These are phyloP conservation scores for Esox lucius DNA, from an alignment of 2,797 vertebrate genomes.

Conservation along the genomic window DNA sequence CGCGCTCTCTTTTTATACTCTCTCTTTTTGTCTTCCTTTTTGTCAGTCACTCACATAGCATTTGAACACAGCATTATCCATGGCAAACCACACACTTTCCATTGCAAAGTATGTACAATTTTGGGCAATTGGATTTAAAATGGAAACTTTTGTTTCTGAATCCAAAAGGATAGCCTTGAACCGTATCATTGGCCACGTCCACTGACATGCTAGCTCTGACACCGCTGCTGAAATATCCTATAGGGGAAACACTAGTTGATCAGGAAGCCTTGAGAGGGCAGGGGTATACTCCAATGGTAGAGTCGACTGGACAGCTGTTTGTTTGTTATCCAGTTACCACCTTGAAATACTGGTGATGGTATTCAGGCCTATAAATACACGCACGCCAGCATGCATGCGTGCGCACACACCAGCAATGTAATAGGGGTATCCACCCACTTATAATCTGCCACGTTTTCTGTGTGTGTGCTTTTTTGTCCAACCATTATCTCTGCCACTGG, in stretches of 20 bases:
- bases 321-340: background rate
- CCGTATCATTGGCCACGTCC: no score
- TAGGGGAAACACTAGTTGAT: background rate
- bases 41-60: no score
- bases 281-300: background rate
- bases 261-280: background rate
- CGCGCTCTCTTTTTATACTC: no score
- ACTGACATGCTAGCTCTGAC: background rate
- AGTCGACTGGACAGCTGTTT: background rate
- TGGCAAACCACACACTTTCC: no score
- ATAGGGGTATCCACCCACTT: background rate
- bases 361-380: background rate
- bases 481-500: slow-evolving; percentile 6
- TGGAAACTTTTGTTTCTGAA: no score
- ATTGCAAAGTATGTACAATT: no score
- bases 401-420: background rate
- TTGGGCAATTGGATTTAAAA: no score
- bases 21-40: no score
- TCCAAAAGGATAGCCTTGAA: no score
- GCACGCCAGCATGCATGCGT: background rate
- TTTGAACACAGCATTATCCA: no score
- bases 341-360: slow-evolving; percentile 1
- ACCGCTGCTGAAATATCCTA: background rate
- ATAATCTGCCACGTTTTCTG: background rate
- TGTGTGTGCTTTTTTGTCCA: slow-evolving; percentile 3